Conservation (phyloP, 2,888 invertebrate genomes). For the Pandemis cinnamomeana region DNA sequence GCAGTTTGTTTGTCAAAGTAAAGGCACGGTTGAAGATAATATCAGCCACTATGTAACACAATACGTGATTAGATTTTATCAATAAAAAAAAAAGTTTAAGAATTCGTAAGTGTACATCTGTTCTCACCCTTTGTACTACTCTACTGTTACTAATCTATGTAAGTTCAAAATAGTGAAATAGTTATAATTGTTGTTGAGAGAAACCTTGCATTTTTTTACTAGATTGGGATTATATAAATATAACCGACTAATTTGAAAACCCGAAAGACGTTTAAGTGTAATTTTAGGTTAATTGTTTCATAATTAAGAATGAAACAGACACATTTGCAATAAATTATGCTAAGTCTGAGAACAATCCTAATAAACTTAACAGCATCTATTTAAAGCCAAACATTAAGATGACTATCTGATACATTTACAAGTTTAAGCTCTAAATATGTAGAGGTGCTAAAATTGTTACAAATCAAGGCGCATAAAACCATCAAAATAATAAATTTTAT, state of each 20-base stretch:
- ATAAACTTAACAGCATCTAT: conserved; percentile 17
- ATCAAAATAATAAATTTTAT: conserved; percentile 75
- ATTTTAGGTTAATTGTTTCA: neutral
- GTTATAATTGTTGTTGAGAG: too few species aligned
- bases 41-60: conserved; percentile 31
- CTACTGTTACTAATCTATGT: neutral
- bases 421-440: conserved; percentile 47
- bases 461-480: conserved; percentile 62
- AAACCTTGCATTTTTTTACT: neutral
- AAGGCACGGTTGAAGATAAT: conserved; percentile 23
- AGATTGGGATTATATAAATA: neutral
- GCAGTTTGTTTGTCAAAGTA: conserved; percentile 32
- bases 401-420: conserved; percentile 30
- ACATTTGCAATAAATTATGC: conserved; percentile 19
- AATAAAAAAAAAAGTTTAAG: conserved; percentile 20
- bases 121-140: conserved; percentile 25
- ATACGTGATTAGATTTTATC: conserved; percentile 29
- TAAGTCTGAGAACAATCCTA: conserved; percentile 1
- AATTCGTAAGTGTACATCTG: conserved; percentile 29
- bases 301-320: neutral
- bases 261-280: neutral
- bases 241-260: neutral
- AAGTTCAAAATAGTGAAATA: too few species aligned
- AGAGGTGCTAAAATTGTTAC: conserved; percentile 63
- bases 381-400: conserved; percentile 31